phyloP scores from a whole-genome alignment of 2,797 vertebrate species.

The Micropoecilia bifurca region DNA sequence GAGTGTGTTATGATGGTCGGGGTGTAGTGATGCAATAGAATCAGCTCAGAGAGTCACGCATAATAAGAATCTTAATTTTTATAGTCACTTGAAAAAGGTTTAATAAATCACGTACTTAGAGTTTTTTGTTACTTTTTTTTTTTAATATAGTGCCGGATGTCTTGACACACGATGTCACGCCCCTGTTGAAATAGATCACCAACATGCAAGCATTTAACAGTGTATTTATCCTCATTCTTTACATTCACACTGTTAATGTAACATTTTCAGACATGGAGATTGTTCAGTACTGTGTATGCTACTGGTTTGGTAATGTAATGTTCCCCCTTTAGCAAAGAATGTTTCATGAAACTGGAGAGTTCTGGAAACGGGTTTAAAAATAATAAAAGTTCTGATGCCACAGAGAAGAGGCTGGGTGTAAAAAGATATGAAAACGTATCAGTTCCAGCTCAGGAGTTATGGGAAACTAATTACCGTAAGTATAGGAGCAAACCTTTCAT shows the following conservation, averaged over 20 bases:
- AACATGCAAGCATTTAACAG: neutral
- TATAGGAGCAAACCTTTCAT: conserved; percentile 39
- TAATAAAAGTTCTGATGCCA: conserved; percentile 24
- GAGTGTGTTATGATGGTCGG: neutral
- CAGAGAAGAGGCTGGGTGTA: conserved; percentile 7
- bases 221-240: neutral
- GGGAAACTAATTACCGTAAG: conserved; percentile 34
- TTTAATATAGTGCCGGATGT: neutral
- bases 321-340: neutral
- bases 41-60: neutral
- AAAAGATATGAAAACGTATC: conserved; percentile 26
- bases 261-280: neutral
- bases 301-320: neutral
- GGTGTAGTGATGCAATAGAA: neutral
- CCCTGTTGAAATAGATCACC: neutral
- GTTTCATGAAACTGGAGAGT: neutral
- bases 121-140: neutral
- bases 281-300: neutral
- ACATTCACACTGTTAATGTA: neutral
- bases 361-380: neutral
- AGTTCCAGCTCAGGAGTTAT: neutral
- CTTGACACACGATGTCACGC: neutral
- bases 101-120: neutral
- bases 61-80: neutral
- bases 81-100: neutral